Base-by-base conservation (phyloP, 2,888 invertebrate genomes). In the Bombyx huttoni region DNA sequence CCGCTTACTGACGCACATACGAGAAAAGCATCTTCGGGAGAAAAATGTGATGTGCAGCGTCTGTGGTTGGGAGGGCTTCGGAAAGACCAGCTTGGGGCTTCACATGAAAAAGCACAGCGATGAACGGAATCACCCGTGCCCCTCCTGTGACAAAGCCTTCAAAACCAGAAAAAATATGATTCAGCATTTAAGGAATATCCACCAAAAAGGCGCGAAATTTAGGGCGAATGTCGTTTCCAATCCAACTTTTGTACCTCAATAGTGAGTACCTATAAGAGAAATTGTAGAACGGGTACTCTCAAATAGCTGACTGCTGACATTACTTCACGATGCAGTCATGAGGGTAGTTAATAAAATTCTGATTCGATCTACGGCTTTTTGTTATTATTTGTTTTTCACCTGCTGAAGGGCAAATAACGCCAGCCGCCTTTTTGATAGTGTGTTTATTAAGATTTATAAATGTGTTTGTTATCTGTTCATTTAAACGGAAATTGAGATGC, bases 31-130 rank as follows among this genome's bases (percentile, higher is more conserved):
- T 52, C 52, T 67, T 13, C 59, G 62, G 10, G 70, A 70, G 50
- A 71, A 73, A 5, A 70, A 71, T 34, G 73, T 71, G 0, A 64
- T 70, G n/a, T 88, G 86, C 52, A 70, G 73, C 0, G 56, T 77
- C 0, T 87, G 86, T 51, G 75, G 78, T 0, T 65, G 58, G 58
- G 52, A 57, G 13, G 57, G 60, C 2, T 64, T 65, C 8, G 58
- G 59, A 10, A 53, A 53, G 0, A 53, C 57, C 10, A 53, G 62
- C 8, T 49, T 69, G 3, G 54, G 54, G 13, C 51, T 53, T 8
- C 69, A 69, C 48, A 64, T 68, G 63, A 47, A 56, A 50, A 64
- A 58, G 12, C 62, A 64, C 34, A 54, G 54, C 6, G 54, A 57
- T 10, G 59, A 59, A 8, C 56, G 58, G 14, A 56, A 57, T 3